Percentiles rank a stretch among this genome's conserved stretches.
Evolutionary conservation across 1,140 invertebrate genomes (phyloP).

Genomic region (Listronotus oregonensis): DNA sequence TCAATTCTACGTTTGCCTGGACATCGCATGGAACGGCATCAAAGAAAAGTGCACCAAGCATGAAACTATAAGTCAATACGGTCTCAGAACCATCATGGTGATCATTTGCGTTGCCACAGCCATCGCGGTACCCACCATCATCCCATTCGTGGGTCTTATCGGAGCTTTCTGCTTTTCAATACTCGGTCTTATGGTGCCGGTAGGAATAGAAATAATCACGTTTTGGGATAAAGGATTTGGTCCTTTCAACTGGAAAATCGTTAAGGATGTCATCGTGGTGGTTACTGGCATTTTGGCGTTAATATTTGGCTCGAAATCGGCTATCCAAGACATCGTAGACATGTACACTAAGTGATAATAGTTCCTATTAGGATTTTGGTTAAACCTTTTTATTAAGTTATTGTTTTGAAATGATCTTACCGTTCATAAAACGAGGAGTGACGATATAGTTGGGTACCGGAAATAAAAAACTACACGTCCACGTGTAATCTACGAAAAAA

Average conservation of each 20-base stretch:
- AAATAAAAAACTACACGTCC: too few relatives aligned
- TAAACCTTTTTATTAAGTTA: background rate
- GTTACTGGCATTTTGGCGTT: constrained; percentile 77
- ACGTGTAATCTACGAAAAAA: too few relatives aligned
- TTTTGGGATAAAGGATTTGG: constrained; percentile 79
- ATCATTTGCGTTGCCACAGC: constrained; percentile 77
- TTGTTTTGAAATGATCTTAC: background rate
- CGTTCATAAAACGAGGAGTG: too few relatives aligned
- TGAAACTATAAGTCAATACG: constrained; percentile 75
- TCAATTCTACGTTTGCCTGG: constrained; percentile 93
- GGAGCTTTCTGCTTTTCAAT: constrained; percentile 94
- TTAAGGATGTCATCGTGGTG: constrained; percentile 77
- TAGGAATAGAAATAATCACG: constrained; percentile 82
- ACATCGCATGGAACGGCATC: constrained; percentile 76
- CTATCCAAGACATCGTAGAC: constrained; percentile 70
- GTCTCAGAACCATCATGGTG: constrained; percentile 70
- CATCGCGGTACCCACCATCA: constrained; percentile 84
- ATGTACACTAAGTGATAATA: constrained; percentile 47
- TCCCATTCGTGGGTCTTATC: constrained; percentile 89
- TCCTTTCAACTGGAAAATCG: constrained; percentile 69
- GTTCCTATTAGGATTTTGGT: background rate
- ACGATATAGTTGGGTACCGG: too few relatives aligned
- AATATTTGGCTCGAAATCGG: constrained; percentile 78
- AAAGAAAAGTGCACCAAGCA: constrained; percentile 73
- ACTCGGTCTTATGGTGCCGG: constrained; percentile 89